A percentile compares a stretch with the other conserved stretches of the same genome.
phyloP scores from a whole-genome alignment of 2,797 vertebrate genomes.

The Craterocephalus amniculus region DNA sequence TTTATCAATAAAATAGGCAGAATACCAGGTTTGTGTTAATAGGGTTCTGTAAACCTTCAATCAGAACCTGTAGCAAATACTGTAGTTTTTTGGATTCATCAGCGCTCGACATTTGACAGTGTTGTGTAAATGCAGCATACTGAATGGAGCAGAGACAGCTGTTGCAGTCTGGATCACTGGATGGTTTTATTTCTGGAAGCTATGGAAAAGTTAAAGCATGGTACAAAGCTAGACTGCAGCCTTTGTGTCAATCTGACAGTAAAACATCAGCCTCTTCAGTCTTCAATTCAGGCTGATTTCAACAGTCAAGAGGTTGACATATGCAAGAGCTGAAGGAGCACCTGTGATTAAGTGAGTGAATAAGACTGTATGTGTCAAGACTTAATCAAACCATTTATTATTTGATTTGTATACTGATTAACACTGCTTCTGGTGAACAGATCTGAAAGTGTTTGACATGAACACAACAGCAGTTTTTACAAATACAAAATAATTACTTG shows the following conservation, averaged over 20 bases:
- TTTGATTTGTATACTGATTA: neutral
- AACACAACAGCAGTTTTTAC: neutral
- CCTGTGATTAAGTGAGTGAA: conserved; percentile 1
- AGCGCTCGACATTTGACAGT: too few relatives aligned
- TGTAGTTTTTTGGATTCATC: too few relatives aligned
- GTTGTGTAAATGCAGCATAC: neutral
- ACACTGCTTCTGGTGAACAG: neutral
- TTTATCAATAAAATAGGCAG: too few relatives aligned
- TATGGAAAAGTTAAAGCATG: neutral
- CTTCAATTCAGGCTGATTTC: neutral
- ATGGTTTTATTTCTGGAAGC: neutral
- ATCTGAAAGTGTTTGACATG: neutral
- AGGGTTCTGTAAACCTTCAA: too few relatives aligned
- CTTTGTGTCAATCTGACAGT: conserved; percentile 4
- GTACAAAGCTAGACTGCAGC: neutral
- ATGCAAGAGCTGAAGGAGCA: conserved; percentile 9
- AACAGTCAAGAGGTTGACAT: conserved; percentile 1
- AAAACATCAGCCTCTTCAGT: neutral
- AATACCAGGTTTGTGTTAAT: neutral
- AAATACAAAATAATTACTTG: neutral
- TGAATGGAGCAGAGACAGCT: neutral
- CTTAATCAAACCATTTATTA: neutral
- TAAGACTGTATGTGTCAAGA: neutral
- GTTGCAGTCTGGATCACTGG: neutral
- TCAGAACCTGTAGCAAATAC: too few relatives aligned